Evolutionary conservation across 2,888 invertebrate species (phyloP).

Genomic region (Polydrusus cervinus): DNA sequence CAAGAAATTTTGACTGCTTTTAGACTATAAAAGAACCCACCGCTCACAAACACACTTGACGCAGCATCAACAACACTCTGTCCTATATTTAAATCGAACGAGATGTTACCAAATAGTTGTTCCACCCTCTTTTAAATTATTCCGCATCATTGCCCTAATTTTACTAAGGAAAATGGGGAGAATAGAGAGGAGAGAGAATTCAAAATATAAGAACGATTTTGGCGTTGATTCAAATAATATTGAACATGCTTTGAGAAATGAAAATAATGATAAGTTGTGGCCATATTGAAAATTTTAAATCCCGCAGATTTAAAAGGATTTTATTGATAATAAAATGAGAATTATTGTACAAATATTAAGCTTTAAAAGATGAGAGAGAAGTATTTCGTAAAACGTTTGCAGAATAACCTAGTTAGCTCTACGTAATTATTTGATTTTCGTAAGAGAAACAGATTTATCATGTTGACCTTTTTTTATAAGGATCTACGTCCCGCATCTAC

Average conservation of each 20-base stretch:
- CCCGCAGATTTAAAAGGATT: too few relatives aligned
- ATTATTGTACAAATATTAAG: too few relatives aligned
- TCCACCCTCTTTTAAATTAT: slow-evolving; percentile 17
- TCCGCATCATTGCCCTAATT: slow-evolving; percentile 22
- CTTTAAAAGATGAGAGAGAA: too few relatives aligned
- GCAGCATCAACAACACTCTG: neutral
- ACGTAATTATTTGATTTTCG: neutral
- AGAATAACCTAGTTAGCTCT: too few relatives aligned
- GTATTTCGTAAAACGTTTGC: too few relatives aligned
- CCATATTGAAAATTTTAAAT: neutral
- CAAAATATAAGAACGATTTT: slow-evolving; percentile 7
- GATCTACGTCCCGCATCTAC: too few relatives aligned
- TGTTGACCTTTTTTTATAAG: too few relatives aligned
- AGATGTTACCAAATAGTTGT: slow-evolving; percentile 3
- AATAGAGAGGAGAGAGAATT: slow-evolving; percentile 4
- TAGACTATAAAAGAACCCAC: neutral
- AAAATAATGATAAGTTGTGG: neutral
- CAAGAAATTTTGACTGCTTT: too few relatives aligned
- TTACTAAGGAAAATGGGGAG: slow-evolving; percentile 3
- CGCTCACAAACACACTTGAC: neutral
- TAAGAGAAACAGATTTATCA: too few relatives aligned
- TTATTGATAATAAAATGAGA: too few relatives aligned
- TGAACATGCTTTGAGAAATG: slow-evolving; percentile 3
- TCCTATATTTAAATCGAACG: neutral
- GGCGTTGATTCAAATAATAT: slow-evolving; percentile 1